These are phyloP conservation scores for Melitaea athalia DNA, from an alignment of 2,888 invertebrate species.

Conservation along the genomic window DNA sequence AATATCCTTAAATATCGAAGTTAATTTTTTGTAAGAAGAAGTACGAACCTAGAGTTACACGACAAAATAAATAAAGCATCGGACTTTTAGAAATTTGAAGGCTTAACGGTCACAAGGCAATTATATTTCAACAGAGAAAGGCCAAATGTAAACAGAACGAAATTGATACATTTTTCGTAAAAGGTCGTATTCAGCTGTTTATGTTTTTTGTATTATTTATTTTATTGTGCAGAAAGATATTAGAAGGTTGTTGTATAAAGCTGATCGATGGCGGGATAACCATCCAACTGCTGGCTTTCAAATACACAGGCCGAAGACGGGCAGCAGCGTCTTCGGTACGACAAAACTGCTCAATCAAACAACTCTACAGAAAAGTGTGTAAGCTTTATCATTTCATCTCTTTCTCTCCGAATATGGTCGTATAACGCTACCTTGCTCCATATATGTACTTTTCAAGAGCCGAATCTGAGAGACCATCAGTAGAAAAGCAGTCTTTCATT, in stretches of 20 bases:
- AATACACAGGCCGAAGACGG: too few species aligned
- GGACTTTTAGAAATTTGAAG: slow-evolving; percentile 3
- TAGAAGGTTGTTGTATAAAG: too few species aligned
- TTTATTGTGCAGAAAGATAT: not conserved
- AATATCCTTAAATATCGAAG: not conserved
- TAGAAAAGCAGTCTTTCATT: slow-evolving; percentile 25
- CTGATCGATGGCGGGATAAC: too few species aligned
- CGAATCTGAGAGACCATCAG: slow-evolving; percentile 16
- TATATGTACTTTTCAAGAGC: not conserved
- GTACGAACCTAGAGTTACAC: not conserved
- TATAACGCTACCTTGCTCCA: not conserved
- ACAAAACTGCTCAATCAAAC: slow-evolving; percentile 2
- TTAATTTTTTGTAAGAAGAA: slow-evolving; percentile 4
- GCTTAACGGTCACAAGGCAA: not conserved
- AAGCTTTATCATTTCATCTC: slow-evolving; percentile 17
- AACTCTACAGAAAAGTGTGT: slow-evolving; percentile 19
- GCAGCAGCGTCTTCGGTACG: too few species aligned
- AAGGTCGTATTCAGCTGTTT: too few species aligned
- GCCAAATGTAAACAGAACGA: too few species aligned
- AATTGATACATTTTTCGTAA: too few species aligned
- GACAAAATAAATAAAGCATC: not conserved
- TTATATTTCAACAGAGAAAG: not conserved
- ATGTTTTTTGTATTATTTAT: too few species aligned
- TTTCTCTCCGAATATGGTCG: slow-evolving; percentile 4
- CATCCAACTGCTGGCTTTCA: too few species aligned